Base-by-base conservation (phyloP, 35 echinoderm and acorn worm genomes). In the Anneissia japonica region DNA sequence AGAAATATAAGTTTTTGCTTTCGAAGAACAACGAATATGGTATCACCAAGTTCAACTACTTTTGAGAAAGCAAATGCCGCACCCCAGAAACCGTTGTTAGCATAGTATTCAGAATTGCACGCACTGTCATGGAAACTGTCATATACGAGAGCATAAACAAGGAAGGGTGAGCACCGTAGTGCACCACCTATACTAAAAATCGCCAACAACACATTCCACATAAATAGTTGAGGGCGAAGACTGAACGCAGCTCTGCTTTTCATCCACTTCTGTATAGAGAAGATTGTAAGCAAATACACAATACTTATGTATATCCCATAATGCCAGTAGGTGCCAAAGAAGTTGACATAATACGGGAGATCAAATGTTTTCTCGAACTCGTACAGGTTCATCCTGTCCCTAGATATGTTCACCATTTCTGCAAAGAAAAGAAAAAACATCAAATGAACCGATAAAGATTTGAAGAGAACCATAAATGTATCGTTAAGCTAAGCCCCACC, bases 1-100 rank as follows among this genome's bases (percentile, higher is more conserved):
- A 84, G 35, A 72, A 96, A 96, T 5, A 89, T 91, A 16, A 96
- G 73, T 82, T 92, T 89, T 46, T 91, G 89, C 46, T 96, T 96
- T 4, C 93, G 89, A 10, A 87, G 75, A 32, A 96, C 84, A 39
- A 96, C 92, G 81, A 96, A 96, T 29, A 96, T 30, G 0, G 93
- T 96, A 56, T 96, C 93, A 1, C 89, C 90, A 34, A 96, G 74
- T 39, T 96, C 93, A 0, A 86, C 35, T 1, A 96, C 77, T 76
- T 96, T 96, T 1, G 84, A 88, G 2, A 89, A 51, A 34, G 45
- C 38, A 38, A 96, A 96, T n/a, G 77, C 73, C 31, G 72, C 85
- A 0, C 75, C 37, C 93, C 93, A 96, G 4, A 96, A 28, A 10
- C 86, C 84, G 9, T 76, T 76, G 32, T 74, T 77, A 0, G 46